Evolutionary conservation across 2,113 vertebrate genomes (phyloP), one percentile per base, ranked within the genome.

Genomic region (Mobula birostris): DNA sequence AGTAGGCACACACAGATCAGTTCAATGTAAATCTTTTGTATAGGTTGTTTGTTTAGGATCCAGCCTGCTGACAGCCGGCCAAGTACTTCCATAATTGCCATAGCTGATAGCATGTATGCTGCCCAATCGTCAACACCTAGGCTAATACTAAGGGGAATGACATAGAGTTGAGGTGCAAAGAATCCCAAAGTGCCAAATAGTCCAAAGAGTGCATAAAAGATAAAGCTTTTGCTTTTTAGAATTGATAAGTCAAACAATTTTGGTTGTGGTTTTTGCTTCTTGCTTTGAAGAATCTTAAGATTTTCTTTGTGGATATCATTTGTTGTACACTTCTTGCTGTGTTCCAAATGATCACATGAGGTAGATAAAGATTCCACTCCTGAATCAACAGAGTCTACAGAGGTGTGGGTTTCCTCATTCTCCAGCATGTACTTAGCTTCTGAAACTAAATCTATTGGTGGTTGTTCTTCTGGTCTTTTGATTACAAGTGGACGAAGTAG

Each of bases 121-220:
- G 98, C 98, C 1, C 94, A 96, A 58, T 98, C 97, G 94, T 97
- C 68, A 0, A 99, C 97, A 32, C 98, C 98, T 0, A 98, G 96
- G 94, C 97, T 98, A 94, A 98, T 97, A 0, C 97, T 97, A 94
- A 99, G 95, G 66, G 99, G 98, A 0, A 99, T 98, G 95, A 99
- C 96, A 95, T 98, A 99, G 19, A 99, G 95, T 1, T 97, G 98
- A 0, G 99, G 99, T 1, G 98, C 98, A 0, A 99, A 99, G 97
- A 99, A 99, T 87, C 98, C 99, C 92, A 99, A 95, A 0, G 98
- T 99, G 94, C 98, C 98, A 7, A 99, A 99, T 2, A 99, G 97
- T 63, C 99, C 99, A 17, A 99, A 99, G 4, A 98, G 95, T 27
- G 98, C 97, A 7, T 99, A 99, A 72, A 98, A 97, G 63, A 99